Evolutionary conservation across 2,797 vertebrate genomes (phyloP).

Genomic region (Anomalospiza imberbis): DNA sequence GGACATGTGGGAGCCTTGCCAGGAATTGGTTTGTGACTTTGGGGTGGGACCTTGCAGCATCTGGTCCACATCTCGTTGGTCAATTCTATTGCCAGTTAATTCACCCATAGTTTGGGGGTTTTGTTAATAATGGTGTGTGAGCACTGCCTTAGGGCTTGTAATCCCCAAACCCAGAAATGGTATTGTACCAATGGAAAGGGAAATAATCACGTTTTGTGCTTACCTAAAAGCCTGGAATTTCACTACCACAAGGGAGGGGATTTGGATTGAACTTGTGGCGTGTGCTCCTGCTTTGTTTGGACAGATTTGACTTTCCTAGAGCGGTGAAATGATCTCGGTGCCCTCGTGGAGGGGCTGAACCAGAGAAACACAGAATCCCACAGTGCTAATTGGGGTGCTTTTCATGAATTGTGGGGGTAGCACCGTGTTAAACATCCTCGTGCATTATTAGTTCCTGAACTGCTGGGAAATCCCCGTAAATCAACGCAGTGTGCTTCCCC

Average conservation of each 20-base stretch:
- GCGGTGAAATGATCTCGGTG: neutral
- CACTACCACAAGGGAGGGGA: accelerated
- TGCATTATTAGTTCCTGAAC: neutral
- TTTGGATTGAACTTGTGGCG: accelerated
- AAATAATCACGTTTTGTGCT: neutral
- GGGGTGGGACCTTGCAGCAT: no score
- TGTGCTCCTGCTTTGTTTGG: neutral
- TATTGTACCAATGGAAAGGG: neutral
- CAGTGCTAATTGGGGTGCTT: neutral
- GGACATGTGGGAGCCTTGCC: neutral
- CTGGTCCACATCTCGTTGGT: neutral
- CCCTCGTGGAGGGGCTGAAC: neutral
- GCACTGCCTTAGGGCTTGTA: neutral
- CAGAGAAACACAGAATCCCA: neutral
- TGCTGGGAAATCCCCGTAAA: neutral
- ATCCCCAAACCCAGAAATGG: accelerated
- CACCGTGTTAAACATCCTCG: neutral
- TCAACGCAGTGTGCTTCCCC: accelerated
- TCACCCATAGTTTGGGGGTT: accelerated
- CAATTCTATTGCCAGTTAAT: neutral
- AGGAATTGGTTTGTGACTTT: neutral
- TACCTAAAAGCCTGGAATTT: neutral
- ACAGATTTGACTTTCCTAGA: neutral
- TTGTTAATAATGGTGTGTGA: neutral
- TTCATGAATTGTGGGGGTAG: neutral